Evolutionary conservation across 2,888 invertebrate genomes (phyloP), one percentile per base, ranked within the genome.

Genomic region (Acanthosepion esculentum): DNA sequence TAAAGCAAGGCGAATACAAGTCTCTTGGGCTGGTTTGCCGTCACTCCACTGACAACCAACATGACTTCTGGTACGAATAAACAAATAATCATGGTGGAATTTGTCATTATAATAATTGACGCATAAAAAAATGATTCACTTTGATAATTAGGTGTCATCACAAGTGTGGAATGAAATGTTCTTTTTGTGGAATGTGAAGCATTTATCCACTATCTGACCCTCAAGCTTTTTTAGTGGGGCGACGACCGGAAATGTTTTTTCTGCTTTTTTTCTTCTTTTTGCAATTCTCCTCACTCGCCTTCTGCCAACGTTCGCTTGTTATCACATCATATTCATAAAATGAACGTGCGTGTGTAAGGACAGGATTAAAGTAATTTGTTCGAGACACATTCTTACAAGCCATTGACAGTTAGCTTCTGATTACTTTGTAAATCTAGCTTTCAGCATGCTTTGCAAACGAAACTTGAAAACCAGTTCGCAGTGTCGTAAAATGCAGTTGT

Each of bases 81-180:
- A 78, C 15, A 15, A 78, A 33, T 78, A 78, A 78, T 78, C n/a
- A 78, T 33, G 15, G 15, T n/a, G 78, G n/a, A 33, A 78, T 33
- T 78, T 33, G 15, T 78, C 7, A n/a, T 78, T 78, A 78, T 78
- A 15, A 78, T 78, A 78, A n/a, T 12, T 78, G n/a, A 0, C 78
- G 78, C 15, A n/a, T n/a, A 15, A 78, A 78, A 78, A 18, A 2
- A 78, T 78, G 78, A 78, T 78, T 78, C 78, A 78, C 64, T 15
- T n/a, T 78, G n/a, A 78, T 78, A 78, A 78, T 78, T 78, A 78
- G 78, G 78, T 78, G 78, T 78, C 78, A 78, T 78, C n/a, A 78
- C n/a, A 0, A n/a, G 4, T 78, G 78, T 8, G 78, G 78, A 78
- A 78, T 78, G 78, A 10, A 12, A 33, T 33, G 78, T n/a, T 3